Evolutionary conservation across 2,113 vertebrate species (phyloP).

Genomic region (Otus sunia): DNA sequence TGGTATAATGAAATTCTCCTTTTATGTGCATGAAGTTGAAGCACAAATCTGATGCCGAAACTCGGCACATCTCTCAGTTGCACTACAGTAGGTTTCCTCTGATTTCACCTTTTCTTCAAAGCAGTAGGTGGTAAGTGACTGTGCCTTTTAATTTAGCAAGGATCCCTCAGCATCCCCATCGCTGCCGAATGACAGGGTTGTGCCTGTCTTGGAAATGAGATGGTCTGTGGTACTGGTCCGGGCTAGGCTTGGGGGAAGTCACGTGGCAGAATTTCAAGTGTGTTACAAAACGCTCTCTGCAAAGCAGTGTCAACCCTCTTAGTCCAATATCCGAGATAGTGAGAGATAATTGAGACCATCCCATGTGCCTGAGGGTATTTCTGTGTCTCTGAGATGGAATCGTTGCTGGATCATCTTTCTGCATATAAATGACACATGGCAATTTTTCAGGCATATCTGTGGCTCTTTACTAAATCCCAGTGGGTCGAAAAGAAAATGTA

Average conservation of each 20-base stretch:
- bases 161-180: background rate
- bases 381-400: background rate
- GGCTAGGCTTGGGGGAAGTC: background rate
- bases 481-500: background rate
- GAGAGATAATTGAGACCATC: conserved; percentile 55
- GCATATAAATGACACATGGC: conserved; percentile 10
- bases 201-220: background rate
- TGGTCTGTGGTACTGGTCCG: rapidly evolving
- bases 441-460: background rate
- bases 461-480: background rate
- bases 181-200: rapidly evolving
- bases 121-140: background rate
- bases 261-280: background rate
- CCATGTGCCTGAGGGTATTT: background rate
- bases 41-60: background rate
- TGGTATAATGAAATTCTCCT: background rate
- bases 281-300: background rate
- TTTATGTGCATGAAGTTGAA: background rate
- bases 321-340: conserved; percentile 15
- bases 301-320: background rate
- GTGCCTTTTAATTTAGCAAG: background rate
- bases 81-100: background rate
- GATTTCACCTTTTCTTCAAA: background rate
- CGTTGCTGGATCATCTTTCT: conserved; percentile 6
- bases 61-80: background rate